Conservation (phyloP, 2,888 invertebrate genomes). For the Hemicrepidius hirtus region DNA sequence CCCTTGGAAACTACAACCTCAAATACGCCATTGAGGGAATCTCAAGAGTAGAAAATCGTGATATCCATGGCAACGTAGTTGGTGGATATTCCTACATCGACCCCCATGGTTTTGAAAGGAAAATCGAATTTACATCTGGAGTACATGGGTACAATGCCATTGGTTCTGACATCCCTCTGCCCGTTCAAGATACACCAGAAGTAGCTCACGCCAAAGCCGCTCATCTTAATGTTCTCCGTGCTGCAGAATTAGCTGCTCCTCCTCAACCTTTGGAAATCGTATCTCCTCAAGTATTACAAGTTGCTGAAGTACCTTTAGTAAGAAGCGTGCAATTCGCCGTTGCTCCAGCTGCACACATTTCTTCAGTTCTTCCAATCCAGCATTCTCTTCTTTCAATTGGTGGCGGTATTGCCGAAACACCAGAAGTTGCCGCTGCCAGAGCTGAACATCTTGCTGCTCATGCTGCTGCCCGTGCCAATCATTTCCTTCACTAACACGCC, state of each 20-base stretch:
- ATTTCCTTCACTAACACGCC: background rate
- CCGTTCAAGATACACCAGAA: conserved; percentile 61
- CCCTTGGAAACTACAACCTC: conserved; percentile 58
- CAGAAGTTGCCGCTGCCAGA: conserved; percentile 59
- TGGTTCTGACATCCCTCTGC: conserved; percentile 55
- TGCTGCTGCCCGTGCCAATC: conserved; percentile 36
- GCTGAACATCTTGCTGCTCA: conserved; percentile 53
- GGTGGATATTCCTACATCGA: conserved; percentile 59
- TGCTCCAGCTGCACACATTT: conserved; percentile 9
- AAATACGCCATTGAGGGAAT: conserved; percentile 53
- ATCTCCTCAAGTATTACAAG: conserved; percentile 25
- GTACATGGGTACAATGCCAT: conserved; percentile 54
- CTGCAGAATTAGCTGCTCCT: conserved; percentile 37
- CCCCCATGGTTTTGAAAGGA: conserved; percentile 54
- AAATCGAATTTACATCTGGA: conserved; percentile 55
- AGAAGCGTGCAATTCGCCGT: conserved; percentile 5
- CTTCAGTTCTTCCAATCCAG: background rate
- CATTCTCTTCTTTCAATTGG: conserved; percentile 22
- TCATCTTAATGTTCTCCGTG: conserved; percentile 50
- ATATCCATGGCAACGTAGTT: conserved; percentile 53
- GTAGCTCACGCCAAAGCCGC: conserved; percentile 58
- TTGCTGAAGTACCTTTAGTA: conserved; percentile 39
- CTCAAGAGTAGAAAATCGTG: conserved; percentile 55
- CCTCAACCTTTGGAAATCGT: conserved; percentile 12
- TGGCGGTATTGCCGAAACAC: conserved; percentile 53